These are phyloP conservation scores for Chrysolina haemoptera DNA, from an alignment of 2,888 invertebrate genomes.

Conservation along the genomic window DNA sequence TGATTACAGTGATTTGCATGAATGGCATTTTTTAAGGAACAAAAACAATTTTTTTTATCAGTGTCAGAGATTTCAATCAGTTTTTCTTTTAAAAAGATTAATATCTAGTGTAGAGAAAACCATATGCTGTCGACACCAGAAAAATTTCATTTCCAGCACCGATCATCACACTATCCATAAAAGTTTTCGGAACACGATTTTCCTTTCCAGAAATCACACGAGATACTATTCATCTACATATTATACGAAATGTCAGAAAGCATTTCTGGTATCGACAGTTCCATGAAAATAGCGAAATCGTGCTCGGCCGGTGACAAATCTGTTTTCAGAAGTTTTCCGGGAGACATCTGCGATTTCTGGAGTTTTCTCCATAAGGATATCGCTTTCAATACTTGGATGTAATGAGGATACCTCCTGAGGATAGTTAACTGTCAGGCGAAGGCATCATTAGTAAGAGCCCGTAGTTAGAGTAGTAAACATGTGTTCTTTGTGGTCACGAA, in stretches of 20 bases:
- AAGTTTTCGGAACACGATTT: background rate
- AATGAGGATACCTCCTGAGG: background rate
- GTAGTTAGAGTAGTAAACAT: background rate
- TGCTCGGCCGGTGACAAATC: background rate
- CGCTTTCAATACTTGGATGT: background rate
- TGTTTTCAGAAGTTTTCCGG: background rate
- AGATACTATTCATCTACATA: background rate
- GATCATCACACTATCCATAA: background rate
- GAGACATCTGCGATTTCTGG: background rate
- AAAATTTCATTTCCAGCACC: conserved; percentile 14
- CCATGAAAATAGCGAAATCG: background rate
- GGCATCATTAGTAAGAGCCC: background rate
- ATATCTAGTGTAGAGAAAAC: no score
- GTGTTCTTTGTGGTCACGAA: no score
- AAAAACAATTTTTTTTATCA: no score
- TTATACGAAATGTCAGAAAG: background rate
- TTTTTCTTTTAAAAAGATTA: no score
- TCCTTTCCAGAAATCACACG: background rate
- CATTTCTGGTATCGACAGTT: background rate
- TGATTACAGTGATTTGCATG: no score
- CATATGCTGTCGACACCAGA: no score
- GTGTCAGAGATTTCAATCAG: no score
- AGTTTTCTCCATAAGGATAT: background rate
- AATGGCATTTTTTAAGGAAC: no score
- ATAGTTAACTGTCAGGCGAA: background rate